Base-by-base conservation (phyloP, 2,113 vertebrate species). In the Neoarius graeffei region DNA sequence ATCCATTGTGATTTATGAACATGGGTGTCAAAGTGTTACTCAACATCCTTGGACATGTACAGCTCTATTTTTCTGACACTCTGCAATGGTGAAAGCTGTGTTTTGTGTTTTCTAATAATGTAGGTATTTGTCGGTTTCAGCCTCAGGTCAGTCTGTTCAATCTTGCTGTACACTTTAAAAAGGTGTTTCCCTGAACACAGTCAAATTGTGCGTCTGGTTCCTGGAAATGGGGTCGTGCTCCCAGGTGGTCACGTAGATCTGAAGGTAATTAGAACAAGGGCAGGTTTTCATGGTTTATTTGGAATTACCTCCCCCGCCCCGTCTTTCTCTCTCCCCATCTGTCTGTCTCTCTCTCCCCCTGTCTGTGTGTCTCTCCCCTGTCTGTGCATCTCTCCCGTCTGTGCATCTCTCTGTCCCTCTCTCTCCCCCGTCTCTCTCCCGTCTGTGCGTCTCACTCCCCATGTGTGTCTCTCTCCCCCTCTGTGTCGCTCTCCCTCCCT, bases 201-300 rank as follows among this genome's bases (percentile, higher is more conserved):
- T 66, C 48, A 42, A 64, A n/a, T n/a, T 62, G 71, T 48, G 25
- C 7, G 4, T 13, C 56, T 9, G 20, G 20, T 54, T 85, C 13
- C 57, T 62, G 30, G 11, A 85, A 19, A 79, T 79, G 76, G 76
- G 50, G 17, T 71, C 2, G 19, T 54, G 25, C 10, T 15, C 84
- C 13, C 50, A 42, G 54, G 74, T 74, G 52, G 67, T 85, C 84
- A 85, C 50, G 3, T 57, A 85, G 66, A 59, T 60, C 79, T 35
- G 30, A 48, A 73, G 69, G 84, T 74, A 42, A 85, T 85, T 85
- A 85, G 67, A 85, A 74, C 69, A 74, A 30, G 20, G 56, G 27
- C 17, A 1, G 17, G 30, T 56, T 84, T 67, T 56, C 64, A 67
- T 14, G 9, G 4, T 67, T 84, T 84, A 71, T 79, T 54, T 25